Percentiles rank a stretch among this genome's conserved stretches.
Evolutionary conservation across 2,113 vertebrate species (phyloP).

Genomic region (Erythrocebus patas): DNA sequence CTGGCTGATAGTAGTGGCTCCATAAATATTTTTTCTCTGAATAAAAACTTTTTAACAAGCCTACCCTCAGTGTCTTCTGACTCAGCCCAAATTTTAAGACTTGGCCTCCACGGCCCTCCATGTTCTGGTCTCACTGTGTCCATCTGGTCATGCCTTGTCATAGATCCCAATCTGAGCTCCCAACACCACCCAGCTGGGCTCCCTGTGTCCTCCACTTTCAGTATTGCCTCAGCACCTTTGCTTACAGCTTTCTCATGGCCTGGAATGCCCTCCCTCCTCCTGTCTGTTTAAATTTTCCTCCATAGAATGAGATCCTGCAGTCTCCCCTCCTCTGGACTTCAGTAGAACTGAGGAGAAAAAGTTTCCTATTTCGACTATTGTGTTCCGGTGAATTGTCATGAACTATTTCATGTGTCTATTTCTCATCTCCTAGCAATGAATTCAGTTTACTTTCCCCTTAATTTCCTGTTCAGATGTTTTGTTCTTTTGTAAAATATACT

Average conservation of each 20-base stretch:
- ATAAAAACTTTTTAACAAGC: not conserved
- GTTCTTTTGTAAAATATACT: conserved; percentile 64
- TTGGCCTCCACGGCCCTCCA: not conserved
- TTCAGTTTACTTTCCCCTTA: conserved; percentile 64
- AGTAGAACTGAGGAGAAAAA: not conserved
- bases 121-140: not conserved
- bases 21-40: not conserved
- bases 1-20: not conserved
- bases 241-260: not conserved
- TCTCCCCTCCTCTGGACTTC: not conserved
- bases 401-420: not conserved
- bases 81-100: not conserved
- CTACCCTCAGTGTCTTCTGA: not conserved
- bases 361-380: not conserved
- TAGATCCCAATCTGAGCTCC: not conserved
- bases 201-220: not conserved
- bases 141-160: too few species aligned
- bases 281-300: not conserved
- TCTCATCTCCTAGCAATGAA: conserved; percentile 54
- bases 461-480: conserved; percentile 75
- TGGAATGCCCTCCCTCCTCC: not conserved
- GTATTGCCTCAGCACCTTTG: not conserved
- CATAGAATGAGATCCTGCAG: not conserved
- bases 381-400: not conserved
- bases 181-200: too few species aligned